Percentiles rank a stretch among this genome's conserved stretches.
Conservation (phyloP, 2,797 vertebrate species). For the Propithecus deckenii region DNA sequence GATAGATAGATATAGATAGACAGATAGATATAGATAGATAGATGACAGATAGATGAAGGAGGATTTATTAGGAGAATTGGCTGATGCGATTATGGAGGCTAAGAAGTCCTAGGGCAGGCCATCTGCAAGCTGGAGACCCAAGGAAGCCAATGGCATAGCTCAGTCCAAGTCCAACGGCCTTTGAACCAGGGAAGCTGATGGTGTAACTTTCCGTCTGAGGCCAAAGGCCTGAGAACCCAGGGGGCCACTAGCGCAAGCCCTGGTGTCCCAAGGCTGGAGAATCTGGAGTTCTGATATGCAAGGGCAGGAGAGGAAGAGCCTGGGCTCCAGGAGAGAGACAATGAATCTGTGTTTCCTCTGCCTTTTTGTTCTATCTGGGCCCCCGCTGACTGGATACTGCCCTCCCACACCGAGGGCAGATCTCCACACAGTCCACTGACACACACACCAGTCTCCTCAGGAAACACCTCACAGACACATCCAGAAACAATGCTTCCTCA, state of each 20-base stretch:
- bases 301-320: background rate
- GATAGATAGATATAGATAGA: background rate
- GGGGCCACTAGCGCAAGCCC: background rate
- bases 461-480: background rate
- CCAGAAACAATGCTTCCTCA: background rate
- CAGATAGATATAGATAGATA: background rate
- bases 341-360: background rate
- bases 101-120: background rate
- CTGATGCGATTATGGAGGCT: background rate
- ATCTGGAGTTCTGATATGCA: background rate
- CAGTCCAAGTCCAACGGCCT: background rate
- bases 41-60: too few relatives aligned
- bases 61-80: background rate
- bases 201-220: background rate
- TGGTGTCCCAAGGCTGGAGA: background rate
- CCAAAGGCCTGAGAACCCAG: background rate
- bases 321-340: background rate
- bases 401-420: background rate
- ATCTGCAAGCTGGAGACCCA: background rate
- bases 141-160: background rate
- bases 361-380: background rate
- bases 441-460: background rate
- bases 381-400: background rate
- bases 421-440: background rate
- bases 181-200: background rate